Conservation (phyloP, 2,888 invertebrate genomes). For the Endotricha flammealis region DNA sequence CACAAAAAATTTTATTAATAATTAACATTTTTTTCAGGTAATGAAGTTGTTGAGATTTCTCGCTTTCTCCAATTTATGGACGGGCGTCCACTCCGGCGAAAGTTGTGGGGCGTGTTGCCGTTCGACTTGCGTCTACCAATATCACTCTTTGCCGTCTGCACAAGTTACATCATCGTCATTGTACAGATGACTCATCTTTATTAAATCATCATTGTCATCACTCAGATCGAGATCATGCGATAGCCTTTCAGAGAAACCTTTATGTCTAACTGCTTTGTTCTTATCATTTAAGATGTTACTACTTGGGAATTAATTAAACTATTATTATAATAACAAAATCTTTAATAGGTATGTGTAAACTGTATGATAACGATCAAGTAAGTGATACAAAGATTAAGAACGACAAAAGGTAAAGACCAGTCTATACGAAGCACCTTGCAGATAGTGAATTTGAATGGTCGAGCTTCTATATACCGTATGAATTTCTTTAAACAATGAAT, state of each 20-base stretch:
- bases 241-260: too few relatives aligned
- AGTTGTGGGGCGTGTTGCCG: constrained; percentile 8
- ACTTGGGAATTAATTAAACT: too few relatives aligned
- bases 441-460: constrained; percentile 18
- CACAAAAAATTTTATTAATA: too few relatives aligned
- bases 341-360: constrained; percentile 12
- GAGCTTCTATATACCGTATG: constrained; percentile 18
- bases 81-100: constrained; percentile 8
- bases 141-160: constrained; percentile 11
- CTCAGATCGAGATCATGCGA: too few relatives aligned
- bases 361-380: constrained; percentile 27
- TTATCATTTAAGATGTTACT: too few relatives aligned
- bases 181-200: constrained; percentile 17
- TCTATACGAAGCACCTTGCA: constrained; percentile 19
- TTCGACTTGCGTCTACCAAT: constrained; percentile 15
- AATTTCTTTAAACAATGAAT: constrained; percentile 12
- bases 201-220: too few relatives aligned
- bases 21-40: constrained; percentile 13
- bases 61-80: constrained; percentile 11
- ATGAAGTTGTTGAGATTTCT: not conserved
- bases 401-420: constrained; percentile 17
- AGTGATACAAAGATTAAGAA: constrained; percentile 19
- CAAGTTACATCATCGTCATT: constrained; percentile 18
- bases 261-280: too few relatives aligned
- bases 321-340: too few relatives aligned